A percentile compares a stretch with the other conserved stretches of the same genome.
Conservation (phyloP, 1,140 invertebrate genomes). For the Conus betulinus region DNA sequence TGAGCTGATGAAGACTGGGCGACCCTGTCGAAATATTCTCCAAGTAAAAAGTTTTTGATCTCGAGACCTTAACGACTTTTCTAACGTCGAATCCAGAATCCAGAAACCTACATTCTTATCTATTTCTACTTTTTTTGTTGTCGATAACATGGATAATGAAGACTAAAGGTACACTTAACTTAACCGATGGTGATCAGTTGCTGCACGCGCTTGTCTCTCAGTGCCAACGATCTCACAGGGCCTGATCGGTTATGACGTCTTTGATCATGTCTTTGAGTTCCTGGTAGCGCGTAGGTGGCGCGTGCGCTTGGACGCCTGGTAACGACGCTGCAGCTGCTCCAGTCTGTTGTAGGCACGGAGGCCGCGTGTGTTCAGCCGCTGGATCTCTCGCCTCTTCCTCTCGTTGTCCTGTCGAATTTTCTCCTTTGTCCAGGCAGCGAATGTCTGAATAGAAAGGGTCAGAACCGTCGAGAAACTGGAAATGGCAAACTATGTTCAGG, state of each 20-base stretch:
- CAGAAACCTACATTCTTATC: too few species aligned
- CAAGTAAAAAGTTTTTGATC: too few species aligned
- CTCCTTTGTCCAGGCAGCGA: slow-evolving; percentile 45
- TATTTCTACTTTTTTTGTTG: too few species aligned
- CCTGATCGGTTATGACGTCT: slow-evolving; percentile 26
- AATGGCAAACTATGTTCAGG: too few species aligned
- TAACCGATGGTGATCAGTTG: not conserved
- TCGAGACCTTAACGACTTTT: too few species aligned
- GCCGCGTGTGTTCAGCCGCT: slow-evolving; percentile 44
- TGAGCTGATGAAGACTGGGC: too few species aligned
- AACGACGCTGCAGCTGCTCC: slow-evolving; percentile 48
- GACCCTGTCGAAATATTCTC: too few species aligned
- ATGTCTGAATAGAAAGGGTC: slow-evolving; percentile 33
- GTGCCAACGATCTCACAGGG: not conserved
- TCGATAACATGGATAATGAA: too few species aligned
- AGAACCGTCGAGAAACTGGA: too few species aligned
- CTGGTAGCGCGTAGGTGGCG: slow-evolving; percentile 40
- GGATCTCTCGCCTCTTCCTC: slow-evolving; percentile 48
- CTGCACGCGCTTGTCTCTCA: not conserved
- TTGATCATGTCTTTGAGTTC: slow-evolving; percentile 62
- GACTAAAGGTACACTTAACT: not conserved
- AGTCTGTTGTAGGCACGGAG: slow-evolving; percentile 48
- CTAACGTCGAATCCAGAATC: too few species aligned
- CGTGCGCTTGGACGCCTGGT: slow-evolving; percentile 51
- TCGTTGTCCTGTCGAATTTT: slow-evolving; percentile 55